Evolutionary conservation across 2,888 invertebrate species (phyloP).

Genomic region (Lathronympha strigana): DNA sequence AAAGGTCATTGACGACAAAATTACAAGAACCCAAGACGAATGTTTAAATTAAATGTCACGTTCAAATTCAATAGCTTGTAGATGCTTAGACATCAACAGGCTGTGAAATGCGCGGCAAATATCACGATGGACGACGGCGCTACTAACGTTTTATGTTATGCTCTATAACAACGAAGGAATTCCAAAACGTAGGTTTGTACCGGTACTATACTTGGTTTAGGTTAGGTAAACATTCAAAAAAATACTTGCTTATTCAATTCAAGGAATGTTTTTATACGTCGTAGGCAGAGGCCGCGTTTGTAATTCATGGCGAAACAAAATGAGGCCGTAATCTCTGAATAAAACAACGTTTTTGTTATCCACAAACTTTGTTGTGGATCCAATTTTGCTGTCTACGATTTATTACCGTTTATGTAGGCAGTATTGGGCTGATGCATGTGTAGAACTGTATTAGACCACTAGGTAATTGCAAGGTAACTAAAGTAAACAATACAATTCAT

Average conservation of each 20-base stretch:
- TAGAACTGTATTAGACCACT: neutral
- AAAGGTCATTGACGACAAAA: constrained; percentile 61
- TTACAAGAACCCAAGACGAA: constrained; percentile 47
- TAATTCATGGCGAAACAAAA: constrained; percentile 7
- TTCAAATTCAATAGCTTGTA: constrained; percentile 42
- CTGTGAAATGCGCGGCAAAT: constrained; percentile 36
- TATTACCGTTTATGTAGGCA: neutral
- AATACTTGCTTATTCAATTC: constrained; percentile 26
- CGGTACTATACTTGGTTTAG: neutral
- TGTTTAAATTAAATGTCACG: constrained; percentile 53
- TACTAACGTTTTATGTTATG: constrained; percentile 29
- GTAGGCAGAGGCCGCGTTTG: constrained; percentile 18
- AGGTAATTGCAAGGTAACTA: constrained; percentile 1
- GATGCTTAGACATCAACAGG: constrained; percentile 28
- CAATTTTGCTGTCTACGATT: neutral
- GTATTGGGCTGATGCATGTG: neutral
- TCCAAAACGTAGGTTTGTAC: neutral
- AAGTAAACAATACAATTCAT: constrained; percentile 8
- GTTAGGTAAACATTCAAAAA: constrained; percentile 19
- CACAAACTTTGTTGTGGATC: constrained; percentile 10
- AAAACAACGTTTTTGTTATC: constrained; percentile 16
- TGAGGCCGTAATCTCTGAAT: constrained; percentile 9
- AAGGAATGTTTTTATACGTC: constrained; percentile 23
- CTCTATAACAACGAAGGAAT: constrained; percentile 14
- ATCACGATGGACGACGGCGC: constrained; percentile 19